Conservation (phyloP, 1,140 invertebrate species). For the Trachymyrmex cornetzi region DNA sequence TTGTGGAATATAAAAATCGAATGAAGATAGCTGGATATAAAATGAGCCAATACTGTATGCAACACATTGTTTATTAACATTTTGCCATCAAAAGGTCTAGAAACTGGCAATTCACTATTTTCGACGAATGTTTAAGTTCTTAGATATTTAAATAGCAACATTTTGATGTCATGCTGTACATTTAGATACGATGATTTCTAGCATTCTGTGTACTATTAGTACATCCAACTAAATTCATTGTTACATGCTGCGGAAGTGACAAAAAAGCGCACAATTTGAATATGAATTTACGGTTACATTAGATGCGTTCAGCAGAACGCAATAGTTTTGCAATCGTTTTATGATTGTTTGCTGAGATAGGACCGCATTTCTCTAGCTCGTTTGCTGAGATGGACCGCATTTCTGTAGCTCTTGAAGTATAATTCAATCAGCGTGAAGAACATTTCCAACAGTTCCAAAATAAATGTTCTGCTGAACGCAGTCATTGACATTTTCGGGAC, state of each 20-base stretch:
- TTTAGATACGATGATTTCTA: not conserved
- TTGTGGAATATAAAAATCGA: not conserved
- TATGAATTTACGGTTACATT: slow-evolving; percentile 22
- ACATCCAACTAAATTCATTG: not conserved
- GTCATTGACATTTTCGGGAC: not conserved
- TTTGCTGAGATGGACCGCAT: too few species aligned
- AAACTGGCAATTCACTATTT: not conserved
- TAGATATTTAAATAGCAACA: not conserved
- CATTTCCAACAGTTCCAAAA: not conserved
- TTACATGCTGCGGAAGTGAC: not conserved
- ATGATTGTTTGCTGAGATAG: too few species aligned
- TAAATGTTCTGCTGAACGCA: too few species aligned
- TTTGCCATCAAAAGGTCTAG: not conserved
- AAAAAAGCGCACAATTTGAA: slow-evolving; percentile 32
- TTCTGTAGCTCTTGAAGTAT: too few species aligned
- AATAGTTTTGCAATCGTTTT: too few species aligned
- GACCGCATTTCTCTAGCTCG: too few species aligned
- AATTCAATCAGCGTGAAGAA: too few species aligned
- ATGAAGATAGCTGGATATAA: not conserved
- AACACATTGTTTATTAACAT: not conserved
- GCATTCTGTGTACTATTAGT: not conserved
- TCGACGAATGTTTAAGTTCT: not conserved
- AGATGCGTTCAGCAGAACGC: too few species aligned
- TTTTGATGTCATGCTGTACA: not conserved
- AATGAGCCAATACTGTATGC: not conserved